Conservation (phyloP, 2,797 vertebrate genomes). For the Pantherophis alleghaniensis region DNA sequence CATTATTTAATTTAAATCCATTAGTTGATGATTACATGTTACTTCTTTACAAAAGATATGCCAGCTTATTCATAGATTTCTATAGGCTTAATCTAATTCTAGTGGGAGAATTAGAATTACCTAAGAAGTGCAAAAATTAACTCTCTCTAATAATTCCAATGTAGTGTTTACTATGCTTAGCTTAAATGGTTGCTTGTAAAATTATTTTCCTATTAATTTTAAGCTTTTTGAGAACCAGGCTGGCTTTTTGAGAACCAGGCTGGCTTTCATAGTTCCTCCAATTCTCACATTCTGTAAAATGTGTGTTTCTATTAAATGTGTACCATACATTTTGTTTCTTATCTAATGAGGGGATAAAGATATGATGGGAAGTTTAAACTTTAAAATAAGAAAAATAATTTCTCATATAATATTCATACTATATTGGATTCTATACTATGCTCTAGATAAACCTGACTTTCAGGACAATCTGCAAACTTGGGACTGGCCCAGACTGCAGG, state of each 20-base stretch:
- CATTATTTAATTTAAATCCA: constrained; percentile 15
- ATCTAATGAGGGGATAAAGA: neutral
- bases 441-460: neutral
- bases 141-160: neutral
- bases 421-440: neutral
- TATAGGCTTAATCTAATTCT: neutral
- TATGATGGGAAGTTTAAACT: neutral
- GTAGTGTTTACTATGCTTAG: neutral
- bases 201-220: neutral
- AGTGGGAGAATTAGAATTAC: neutral
- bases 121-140: neutral
- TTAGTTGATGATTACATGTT: neutral
- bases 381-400: neutral
- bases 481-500: neutral
- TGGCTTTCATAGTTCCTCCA: neutral
- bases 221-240: neutral
- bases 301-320: neutral
- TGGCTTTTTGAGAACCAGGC: neutral
- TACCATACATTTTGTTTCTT: neutral
- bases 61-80: neutral
- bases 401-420: neutral
- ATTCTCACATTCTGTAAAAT: neutral
- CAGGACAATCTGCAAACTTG: neutral
- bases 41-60: constrained; percentile 8
- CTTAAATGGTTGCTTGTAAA: neutral